phyloP scores from a whole-genome alignment of 2,888 invertebrate species.

The Volucella zonaria region DNA sequence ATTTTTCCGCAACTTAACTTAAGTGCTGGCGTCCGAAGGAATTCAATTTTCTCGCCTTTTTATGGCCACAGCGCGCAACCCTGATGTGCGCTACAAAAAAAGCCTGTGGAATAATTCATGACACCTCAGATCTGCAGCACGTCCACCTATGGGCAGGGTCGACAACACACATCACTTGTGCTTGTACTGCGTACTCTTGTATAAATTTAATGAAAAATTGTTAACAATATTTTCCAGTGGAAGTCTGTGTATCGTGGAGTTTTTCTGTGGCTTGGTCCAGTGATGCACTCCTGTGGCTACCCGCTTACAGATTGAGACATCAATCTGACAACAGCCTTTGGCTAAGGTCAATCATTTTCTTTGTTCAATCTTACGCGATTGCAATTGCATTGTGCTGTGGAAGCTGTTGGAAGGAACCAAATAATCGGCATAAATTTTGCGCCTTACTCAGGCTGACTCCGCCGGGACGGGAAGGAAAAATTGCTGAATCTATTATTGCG shows the following conservation, averaged over 20 bases:
- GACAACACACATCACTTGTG: slow-evolving; percentile 40
- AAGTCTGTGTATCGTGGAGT: slow-evolving; percentile 16
- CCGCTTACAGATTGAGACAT: slow-evolving; percentile 68
- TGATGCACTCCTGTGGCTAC: slow-evolving; percentile 57
- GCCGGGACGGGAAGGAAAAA: slow-evolving; percentile 57
- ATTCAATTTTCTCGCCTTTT: slow-evolving; percentile 73
- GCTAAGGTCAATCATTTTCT: slow-evolving; percentile 71
- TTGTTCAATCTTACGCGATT: slow-evolving; percentile 48
- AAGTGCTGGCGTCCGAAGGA: slow-evolving; percentile 70
- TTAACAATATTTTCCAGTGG: slow-evolving; percentile 68
- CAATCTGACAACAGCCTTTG: slow-evolving; percentile 70
- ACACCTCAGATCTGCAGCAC: slow-evolving; percentile 54
- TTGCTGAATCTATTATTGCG: slow-evolving; percentile 70
- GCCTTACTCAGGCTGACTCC: slow-evolving; percentile 30
- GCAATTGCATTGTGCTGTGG: slow-evolving; percentile 52
- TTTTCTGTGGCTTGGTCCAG: slow-evolving; percentile 35
- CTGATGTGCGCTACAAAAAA: slow-evolving; percentile 43
- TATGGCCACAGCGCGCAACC: slow-evolving; percentile 68
- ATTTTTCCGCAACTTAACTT: slow-evolving; percentile 54
- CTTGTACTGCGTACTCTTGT: slow-evolving; percentile 44
- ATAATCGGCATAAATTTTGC: slow-evolving; percentile 70
- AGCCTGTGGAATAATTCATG: slow-evolving; percentile 69
- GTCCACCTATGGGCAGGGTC: slow-evolving; percentile 69
- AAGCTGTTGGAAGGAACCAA: slow-evolving; percentile 44
- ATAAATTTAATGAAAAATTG: slow-evolving; percentile 71